Evolutionary conservation across 2,113 vertebrate genomes (phyloP), one percentile per base, ranked within the genome.

Genomic region (Centropus unirufus): DNA sequence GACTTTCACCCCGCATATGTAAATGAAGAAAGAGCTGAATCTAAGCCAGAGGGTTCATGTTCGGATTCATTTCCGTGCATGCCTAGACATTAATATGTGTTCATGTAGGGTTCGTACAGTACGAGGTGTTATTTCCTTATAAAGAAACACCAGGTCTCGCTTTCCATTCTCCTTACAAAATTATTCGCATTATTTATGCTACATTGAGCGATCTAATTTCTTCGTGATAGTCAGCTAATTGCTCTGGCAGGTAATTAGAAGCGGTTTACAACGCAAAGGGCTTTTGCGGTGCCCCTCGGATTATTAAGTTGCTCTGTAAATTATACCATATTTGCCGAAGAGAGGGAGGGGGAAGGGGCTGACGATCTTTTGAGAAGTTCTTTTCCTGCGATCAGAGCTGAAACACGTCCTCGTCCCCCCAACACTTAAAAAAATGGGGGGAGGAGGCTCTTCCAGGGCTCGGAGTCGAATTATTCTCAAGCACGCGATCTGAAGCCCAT

Each of bases 201-300:
- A 98, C 98, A 98, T 98, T 98, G 98, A 98, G 97, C 98, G 97
- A 98, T 98, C 98, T 99, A 98, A 99, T 99, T 99, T 98, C 98
- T 99, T 98, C 98, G 97, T 98, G 98, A 98, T 98, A 98, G 98
- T 97, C 98, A 97, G 98, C 98, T 99, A 99, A 99, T 99, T 99
- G 98, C 98, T 98, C 97, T 98, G 98, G 98, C 98, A 99, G 98
- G 98, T 98, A 99, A 99, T 98, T 98, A 98, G 97, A 97, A 98
- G 97, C 98, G 98, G 96, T 97, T 98, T 98, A 98, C 97, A 98
- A 97, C 94, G 97, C 96, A 98, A 97, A 98, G 97, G 97, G 97
- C 97, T 98, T 97, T 96, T 96, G 97, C 97, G 97, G 97, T 98
- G 96, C 97, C 98, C 98, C 96, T 97, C 95, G 96, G 97, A 98